Evolutionary conservation across 1,140 invertebrate species (phyloP), one percentile per base, ranked within the genome.

Genomic region (Zelostemma sp.): DNA sequence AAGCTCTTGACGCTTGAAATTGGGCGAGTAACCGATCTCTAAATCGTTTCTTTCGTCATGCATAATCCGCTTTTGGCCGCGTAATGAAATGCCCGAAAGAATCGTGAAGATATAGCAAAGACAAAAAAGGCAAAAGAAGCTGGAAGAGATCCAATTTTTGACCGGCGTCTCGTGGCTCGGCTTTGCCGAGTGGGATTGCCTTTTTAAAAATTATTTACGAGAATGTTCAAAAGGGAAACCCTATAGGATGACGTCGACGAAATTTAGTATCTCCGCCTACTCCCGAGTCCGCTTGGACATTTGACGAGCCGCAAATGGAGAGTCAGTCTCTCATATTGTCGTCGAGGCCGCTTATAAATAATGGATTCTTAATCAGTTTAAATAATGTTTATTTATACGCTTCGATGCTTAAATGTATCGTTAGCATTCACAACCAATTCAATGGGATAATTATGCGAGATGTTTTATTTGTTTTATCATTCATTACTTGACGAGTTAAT

Each of bases 121-220:
- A 68, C 58, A 55, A 57, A 31, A 14, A 11, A 14, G 35, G 56
- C 14, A 12, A 6, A 38, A 21, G 8, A 1, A 43, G 16, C 19
- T 5, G 31, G 14, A 9, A 50, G 46, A 47, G 19, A 47, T 28
- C 25, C 25, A 28, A 35, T 35, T 35, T 35, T 35, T 35, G n/a
- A 1, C 6, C 33, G 11, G 65, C 65, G 62, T 59, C 45, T 59
- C 31, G 46, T 54, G 48, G 41, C 53, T 1, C 12, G 46, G 51
- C 9, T 56, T 60, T 35, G 59, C 46, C 40, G 31, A 61, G 54
- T 49, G 21, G 56, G 51, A 45, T 46, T 65, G 50, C 63, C 64
- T 72, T 57, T 60, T 65, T 47, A 50, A 35, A 66, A 71, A 72
- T 71, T 69, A 76, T 76, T 76, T 76, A 76, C 71, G 66, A 72